Percentiles rank a stretch among this genome's conserved stretches.
phyloP scores from a whole-genome alignment of 1,140 invertebrate genomes.

The Acyrthosiphon pisum region DNA sequence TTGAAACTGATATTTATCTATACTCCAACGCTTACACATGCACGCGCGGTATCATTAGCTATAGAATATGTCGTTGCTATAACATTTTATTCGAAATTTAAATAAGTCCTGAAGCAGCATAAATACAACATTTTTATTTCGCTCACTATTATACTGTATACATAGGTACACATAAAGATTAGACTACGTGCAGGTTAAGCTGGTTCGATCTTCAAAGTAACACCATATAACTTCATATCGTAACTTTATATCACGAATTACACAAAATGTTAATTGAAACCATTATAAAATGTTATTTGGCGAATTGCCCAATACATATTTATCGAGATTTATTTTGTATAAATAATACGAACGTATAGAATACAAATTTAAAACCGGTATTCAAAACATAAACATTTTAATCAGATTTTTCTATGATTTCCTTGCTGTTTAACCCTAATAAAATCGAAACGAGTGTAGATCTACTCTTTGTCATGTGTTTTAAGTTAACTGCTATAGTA shows the following conservation, averaged over 20 bases:
- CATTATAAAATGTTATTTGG: constrained; percentile 46
- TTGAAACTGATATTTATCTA: constrained; percentile 43
- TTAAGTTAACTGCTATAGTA: constrained; percentile 8
- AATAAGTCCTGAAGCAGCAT: neutral
- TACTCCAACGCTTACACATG: neutral
- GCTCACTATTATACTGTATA: neutral
- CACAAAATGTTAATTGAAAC: constrained; percentile 39
- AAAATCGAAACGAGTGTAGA: constrained; percentile 11
- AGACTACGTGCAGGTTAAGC: neutral
- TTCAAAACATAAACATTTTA: neutral
- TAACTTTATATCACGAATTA: constrained; percentile 18
- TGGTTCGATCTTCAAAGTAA: constrained; percentile 1
- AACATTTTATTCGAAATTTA: constrained; percentile 6
- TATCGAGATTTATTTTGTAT: constrained; percentile 34
- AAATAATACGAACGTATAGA: constrained; percentile 9
- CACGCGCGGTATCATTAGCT: constrained; percentile 2
- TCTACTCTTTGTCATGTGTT: neutral
- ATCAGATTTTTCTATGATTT: constrained; percentile 33
- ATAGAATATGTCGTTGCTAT: neutral
- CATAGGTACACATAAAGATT: neutral
- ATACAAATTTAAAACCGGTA: constrained; percentile 31
- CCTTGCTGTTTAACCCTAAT: neutral
- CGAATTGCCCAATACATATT: constrained; percentile 33
- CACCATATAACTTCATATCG: constrained; percentile 42
- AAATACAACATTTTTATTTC: constrained; percentile 12